Evolutionary conservation across 2,888 invertebrate genomes (phyloP).

Genomic region (Callimorpha dominula): DNA sequence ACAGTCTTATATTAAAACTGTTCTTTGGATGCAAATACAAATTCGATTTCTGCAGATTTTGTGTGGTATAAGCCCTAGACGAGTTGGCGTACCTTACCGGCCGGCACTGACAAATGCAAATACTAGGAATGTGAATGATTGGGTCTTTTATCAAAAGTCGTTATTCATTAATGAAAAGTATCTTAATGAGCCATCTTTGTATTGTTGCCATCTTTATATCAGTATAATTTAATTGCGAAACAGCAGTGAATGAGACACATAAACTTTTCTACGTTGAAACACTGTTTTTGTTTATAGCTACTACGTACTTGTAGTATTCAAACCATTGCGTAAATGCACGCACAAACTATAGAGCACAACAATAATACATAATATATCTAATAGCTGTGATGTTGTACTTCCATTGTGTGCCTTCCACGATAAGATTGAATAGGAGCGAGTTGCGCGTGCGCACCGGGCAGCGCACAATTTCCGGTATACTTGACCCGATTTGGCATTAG

Average conservation of each 20-base stretch:
- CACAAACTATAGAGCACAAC: conserved; percentile 42
- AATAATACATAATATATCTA: conserved; percentile 40
- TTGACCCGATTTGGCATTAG: conserved; percentile 77
- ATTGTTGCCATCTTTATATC: background rate
- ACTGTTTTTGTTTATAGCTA: background rate
- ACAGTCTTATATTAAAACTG: background rate
- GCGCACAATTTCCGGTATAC: conserved; percentile 79
- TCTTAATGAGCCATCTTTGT: background rate
- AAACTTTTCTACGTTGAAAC: background rate
- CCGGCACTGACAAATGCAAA: conserved; percentile 56
- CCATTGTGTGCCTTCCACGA: conserved; percentile 66
- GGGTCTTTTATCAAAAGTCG: conserved; percentile 44
- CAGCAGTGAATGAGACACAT: background rate
- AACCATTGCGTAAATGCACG: conserved; percentile 48
- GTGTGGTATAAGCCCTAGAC: background rate
- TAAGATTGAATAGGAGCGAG: conserved; percentile 73
- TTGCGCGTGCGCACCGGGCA: conserved; percentile 71
- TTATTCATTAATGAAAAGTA: conserved; percentile 32
- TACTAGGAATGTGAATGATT: conserved; percentile 51
- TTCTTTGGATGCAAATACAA: background rate
- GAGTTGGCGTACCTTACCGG: conserved; percentile 41
- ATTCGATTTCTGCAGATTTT: background rate
- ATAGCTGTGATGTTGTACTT: conserved; percentile 52
- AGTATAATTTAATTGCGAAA: background rate
- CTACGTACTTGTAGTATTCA: conserved; percentile 20